Evolutionary conservation across 1,140 invertebrate species (phyloP).

Genomic region (Calephelis nemesis): DNA sequence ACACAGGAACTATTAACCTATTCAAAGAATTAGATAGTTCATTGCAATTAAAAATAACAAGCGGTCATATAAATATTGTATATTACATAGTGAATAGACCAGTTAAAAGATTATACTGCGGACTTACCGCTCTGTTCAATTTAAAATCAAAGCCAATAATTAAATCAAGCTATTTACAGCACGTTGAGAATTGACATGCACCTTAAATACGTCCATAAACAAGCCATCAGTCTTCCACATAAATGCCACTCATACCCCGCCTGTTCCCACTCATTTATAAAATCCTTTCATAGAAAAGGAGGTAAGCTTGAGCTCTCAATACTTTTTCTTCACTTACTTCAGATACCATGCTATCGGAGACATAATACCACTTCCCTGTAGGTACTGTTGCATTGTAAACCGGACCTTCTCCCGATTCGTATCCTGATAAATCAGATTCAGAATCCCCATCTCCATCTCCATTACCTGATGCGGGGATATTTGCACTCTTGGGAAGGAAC

Average conservation of each 20-base stretch:
- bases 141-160: conserved; percentile 21
- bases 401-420: conserved; percentile 64
- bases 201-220: conserved; percentile 33
- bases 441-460: conserved; percentile 73
- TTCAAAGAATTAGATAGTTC: conserved; percentile 2
- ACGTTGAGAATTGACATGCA: conserved; percentile 31
- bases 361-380: conserved; percentile 93
- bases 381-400: conserved; percentile 78
- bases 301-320: conserved; percentile 94
- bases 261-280: conserved; percentile 73
- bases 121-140: conserved; percentile 19
- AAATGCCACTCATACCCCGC: conserved; percentile 46
- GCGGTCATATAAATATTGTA: conserved; percentile 23
- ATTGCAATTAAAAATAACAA: conserved; percentile 20
- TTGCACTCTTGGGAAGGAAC: conserved; percentile 82
- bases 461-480: conserved; percentile 65
- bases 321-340: conserved; percentile 90
- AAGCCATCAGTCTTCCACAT: conserved; percentile 59
- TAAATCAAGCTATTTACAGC: conserved; percentile 54
- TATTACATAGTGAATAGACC: conserved; percentile 21
- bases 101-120: conserved; percentile 20
- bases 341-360: conserved; percentile 92
- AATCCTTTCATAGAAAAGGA: conserved; percentile 97
- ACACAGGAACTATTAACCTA: conserved; percentile 25
- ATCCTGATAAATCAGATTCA: conserved; percentile 69